Evolutionary conservation across 1,140 invertebrate species (phyloP).

Genomic region (Glomeris maerens): DNA sequence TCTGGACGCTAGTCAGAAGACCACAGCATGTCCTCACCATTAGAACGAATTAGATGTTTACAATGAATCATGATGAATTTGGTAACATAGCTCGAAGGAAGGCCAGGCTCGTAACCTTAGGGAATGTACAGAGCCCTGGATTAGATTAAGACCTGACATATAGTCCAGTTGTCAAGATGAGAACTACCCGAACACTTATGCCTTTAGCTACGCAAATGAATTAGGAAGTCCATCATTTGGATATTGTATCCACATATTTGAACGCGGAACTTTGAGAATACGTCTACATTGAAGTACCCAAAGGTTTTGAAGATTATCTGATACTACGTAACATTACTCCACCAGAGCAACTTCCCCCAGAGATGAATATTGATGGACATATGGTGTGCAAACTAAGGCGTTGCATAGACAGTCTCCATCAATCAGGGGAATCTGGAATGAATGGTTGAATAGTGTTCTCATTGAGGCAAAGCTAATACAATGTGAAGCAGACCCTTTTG

Average conservation of each 20-base stretch:
- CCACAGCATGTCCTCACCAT: conserved; percentile 16
- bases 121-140: conserved; percentile 26
- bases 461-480: no score
- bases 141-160: conserved; percentile 29
- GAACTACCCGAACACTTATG: conserved; percentile 25
- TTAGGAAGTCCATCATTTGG: conserved; percentile 24
- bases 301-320: conserved; percentile 20
- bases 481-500: no score
- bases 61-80: conserved; percentile 21
- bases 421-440: no score
- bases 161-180: conserved; percentile 23
- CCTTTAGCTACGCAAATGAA: conserved; percentile 21
- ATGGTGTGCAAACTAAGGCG: no score
- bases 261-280: conserved; percentile 27
- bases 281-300: conserved; percentile 28
- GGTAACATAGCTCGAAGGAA: conserved; percentile 26
- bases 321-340: no score
- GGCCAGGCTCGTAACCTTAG: conserved; percentile 29
- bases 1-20: conserved; percentile 26
- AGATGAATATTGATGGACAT: no score
- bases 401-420: no score
- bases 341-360: no score
- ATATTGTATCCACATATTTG: conserved; percentile 26
- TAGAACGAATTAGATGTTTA: conserved; percentile 29
- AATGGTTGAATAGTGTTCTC: no score